phyloP scores from a whole-genome alignment of 2,113 vertebrate genomes.

The Takifugu bimaculatus region DNA sequence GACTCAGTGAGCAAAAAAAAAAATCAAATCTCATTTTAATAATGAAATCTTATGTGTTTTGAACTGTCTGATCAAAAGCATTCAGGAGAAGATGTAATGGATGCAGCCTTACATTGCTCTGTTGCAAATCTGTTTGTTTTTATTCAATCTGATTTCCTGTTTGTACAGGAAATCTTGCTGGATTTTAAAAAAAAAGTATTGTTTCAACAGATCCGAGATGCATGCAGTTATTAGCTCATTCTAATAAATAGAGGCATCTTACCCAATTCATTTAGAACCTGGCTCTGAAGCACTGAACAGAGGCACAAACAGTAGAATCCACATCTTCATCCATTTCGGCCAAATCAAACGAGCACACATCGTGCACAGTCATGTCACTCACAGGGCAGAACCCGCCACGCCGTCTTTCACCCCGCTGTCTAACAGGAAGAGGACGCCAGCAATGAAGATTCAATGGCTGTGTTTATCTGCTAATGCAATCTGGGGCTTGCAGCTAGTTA shows the following conservation, averaged over 20 bases:
- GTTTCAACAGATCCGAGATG: background rate
- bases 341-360: constrained; percentile 12
- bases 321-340: constrained; percentile 13
- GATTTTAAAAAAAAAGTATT: no score
- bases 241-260: constrained; percentile 25
- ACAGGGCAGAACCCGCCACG: background rate
- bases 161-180: no score
- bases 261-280: constrained; percentile 33
- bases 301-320: constrained; percentile 16
- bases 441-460: constrained; percentile 33
- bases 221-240: background rate
- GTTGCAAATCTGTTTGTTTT: no score
- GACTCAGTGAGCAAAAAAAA: constrained; percentile 8
- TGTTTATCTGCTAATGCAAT: constrained; percentile 60
- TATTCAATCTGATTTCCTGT: no score
- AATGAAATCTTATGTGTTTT: background rate
- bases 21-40: background rate
- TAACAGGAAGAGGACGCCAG: constrained; percentile 8
- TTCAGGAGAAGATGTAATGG: no score
- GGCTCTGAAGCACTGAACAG: background rate
- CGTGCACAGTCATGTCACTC: background rate
- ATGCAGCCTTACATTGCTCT: no score
- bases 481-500: constrained; percentile 60
- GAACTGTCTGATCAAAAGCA: no score
- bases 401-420: constrained; percentile 2